Evolutionary conservation across 2,113 vertebrate species (phyloP).

Genomic region (Lucifuga dentata): DNA sequence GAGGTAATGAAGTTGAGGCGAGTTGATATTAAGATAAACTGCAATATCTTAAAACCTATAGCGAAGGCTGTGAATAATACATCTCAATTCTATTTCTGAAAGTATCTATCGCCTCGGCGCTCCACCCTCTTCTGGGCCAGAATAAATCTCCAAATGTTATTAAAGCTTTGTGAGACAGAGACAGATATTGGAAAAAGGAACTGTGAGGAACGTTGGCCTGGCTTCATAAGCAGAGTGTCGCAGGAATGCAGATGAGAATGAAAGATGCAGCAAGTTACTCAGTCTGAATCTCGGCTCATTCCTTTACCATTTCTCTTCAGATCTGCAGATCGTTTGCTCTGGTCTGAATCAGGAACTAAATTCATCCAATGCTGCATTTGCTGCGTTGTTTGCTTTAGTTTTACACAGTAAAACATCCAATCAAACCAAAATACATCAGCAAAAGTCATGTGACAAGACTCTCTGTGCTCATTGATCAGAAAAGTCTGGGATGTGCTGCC

Average conservation of each 20-base stretch:
- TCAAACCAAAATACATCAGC: no score
- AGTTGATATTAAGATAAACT: slow-evolving; percentile 69
- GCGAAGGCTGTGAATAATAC: slow-evolving; percentile 63
- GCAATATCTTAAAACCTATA: slow-evolving; percentile 68
- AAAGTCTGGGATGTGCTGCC: no score
- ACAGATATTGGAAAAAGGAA: slow-evolving; percentile 59
- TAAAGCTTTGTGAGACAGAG: slow-evolving; percentile 54
- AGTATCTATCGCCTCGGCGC: slow-evolving; percentile 42
- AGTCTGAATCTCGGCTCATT: no score
- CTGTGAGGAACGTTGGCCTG: slow-evolving; percentile 42
- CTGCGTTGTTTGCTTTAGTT: no score
- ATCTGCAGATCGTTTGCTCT: no score
- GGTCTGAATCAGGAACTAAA: no score
- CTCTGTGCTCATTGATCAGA: no score
- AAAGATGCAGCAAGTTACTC: slow-evolving; percentile 5
- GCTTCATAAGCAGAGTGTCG: slow-evolving; percentile 35
- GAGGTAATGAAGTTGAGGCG: slow-evolving; percentile 54
- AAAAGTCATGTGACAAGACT: no score
- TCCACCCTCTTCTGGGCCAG: slow-evolving; percentile 50
- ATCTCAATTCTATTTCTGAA: slow-evolving; percentile 59
- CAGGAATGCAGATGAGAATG: slow-evolving; percentile 52
- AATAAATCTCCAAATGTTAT: slow-evolving; percentile 58
- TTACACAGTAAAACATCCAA: no score
- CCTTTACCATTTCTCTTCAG: no score
- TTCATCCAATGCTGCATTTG: no score